Conservation (phyloP, 2,113 vertebrate genomes). For the Pterophyllum scalare region DNA sequence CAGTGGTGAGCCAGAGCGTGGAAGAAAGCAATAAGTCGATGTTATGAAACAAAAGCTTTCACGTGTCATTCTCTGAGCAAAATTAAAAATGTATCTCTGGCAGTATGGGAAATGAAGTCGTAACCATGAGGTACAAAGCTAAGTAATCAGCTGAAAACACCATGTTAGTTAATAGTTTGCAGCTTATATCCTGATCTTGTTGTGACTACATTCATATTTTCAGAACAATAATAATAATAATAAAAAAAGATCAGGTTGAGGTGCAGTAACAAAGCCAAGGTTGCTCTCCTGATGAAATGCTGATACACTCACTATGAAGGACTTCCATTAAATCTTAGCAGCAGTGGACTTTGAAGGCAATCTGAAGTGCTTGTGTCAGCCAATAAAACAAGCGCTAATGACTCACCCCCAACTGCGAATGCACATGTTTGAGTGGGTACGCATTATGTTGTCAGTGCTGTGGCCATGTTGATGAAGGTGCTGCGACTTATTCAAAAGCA, state of each 20-base stretch:
- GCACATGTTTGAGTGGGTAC: slow-evolving; percentile 24
- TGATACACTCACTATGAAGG: slow-evolving; percentile 4
- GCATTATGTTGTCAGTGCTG: slow-evolving; percentile 41
- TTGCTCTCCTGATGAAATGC: slow-evolving; percentile 2
- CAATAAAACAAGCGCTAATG: slow-evolving; percentile 47
- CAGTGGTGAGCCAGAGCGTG: slow-evolving; percentile 8
- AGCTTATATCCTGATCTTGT: not conserved
- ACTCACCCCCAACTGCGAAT: slow-evolving; percentile 13
- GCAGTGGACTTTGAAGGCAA: slow-evolving; percentile 39
- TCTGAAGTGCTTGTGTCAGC: slow-evolving; percentile 40
- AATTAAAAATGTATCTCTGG: slow-evolving; percentile 8
- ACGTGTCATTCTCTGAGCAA: slow-evolving; percentile 10
- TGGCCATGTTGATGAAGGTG: slow-evolving; percentile 27
- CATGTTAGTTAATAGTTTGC: not conserved
- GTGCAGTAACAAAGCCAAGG: not conserved
- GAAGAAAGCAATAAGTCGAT: slow-evolving; percentile 36
- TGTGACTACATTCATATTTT: not conserved
- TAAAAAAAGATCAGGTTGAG: not conserved
- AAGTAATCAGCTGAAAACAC: not conserved
- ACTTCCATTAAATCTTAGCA: slow-evolving; percentile 6
- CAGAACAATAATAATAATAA: slow-evolving; percentile 17
- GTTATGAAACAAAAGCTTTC: slow-evolving; percentile 40
- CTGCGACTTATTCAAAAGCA: slow-evolving; percentile 53
- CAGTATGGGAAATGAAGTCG: slow-evolving; percentile 19
- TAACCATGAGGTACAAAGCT: slow-evolving; percentile 35